Base-by-base conservation (phyloP, 2,113 vertebrate species). In the Azemiops feae region DNA sequence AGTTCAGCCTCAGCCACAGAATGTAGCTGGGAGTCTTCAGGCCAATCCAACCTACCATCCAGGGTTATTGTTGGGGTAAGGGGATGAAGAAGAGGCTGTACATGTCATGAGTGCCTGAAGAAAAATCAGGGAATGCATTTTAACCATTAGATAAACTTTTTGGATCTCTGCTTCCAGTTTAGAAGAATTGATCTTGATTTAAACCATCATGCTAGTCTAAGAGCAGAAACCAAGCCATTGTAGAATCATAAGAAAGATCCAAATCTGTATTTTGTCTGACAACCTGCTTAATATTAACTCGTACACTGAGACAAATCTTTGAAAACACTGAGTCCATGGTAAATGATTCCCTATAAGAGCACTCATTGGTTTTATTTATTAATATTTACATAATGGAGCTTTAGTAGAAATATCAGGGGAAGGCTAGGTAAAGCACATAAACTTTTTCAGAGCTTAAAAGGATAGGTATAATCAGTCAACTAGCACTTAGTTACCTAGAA, bases 401-500 rank as follows among this genome's bases (percentile, higher is more conserved):
- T 34, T 34, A 69, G 30, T 34, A 89, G 93, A 94, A 60, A 0
- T 47, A 0, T 27, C 0, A 0, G 57, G 47, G 90, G 57, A 30
- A 43, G 86, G 27, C 8, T 93, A 58, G 92, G 34, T 52, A 87
- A 95, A 95, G 85, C 91, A 14, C 43, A 22, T 91, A 0, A 1
- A 74, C 27, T 22, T 88, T 87, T 93, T 93, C 87, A 88, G 88
- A 10, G 0, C 0, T 1, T 10, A 91, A 93, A 39, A 85, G n/a
- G 58, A 90, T 90, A 95, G 14, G 53, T 50, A 18, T 34, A 20
- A 88, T 92, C 58, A 85, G 4, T 54, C 85, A 85, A n/a, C 34
- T 88, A 69, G 92, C 95, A 89, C 14, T 93, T 96, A 95, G 89
- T 53, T 89, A 87, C 64, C 95, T 95, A 95, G 81, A 91, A 58